These are phyloP conservation scores for Dendrophyllia cribrosa DNA, from an alignment of 64 coral and sea anemone genomes.

Conservation along the genomic window DNA sequence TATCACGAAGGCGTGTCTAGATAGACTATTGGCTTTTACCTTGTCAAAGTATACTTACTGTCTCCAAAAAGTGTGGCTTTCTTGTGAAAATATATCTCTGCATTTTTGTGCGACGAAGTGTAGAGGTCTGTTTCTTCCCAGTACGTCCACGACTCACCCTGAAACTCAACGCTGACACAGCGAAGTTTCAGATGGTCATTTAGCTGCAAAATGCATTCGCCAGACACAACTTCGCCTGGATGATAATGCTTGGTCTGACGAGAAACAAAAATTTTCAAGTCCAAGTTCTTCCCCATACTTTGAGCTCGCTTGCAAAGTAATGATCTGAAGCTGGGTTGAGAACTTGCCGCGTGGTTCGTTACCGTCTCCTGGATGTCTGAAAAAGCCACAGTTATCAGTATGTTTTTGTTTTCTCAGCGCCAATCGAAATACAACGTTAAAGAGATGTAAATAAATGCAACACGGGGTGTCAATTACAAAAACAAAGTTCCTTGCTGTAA, in stretches of 20 bases:
- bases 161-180: slow-evolving; percentile 79
- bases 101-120: slow-evolving; percentile 84
- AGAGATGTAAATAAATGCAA: background rate
- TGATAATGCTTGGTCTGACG: slow-evolving; percentile 79
- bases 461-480: background rate
- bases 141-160: slow-evolving; percentile 81
- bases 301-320: no score
- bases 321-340: background rate
- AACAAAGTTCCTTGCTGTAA: background rate
- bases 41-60: slow-evolving; percentile 57
- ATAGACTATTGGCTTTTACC: no score
- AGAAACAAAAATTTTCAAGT: slow-evolving; percentile 62
- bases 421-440: background rate
- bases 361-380: background rate
- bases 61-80: slow-evolving; percentile 76
- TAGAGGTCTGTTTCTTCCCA: slow-evolving; percentile 88
- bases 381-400: background rate
- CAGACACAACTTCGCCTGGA: slow-evolving; percentile 81
- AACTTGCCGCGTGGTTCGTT: background rate
- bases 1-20: no score
- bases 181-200: slow-evolving; percentile 86
- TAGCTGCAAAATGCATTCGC: slow-evolving; percentile 71
- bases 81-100: slow-evolving; percentile 93
- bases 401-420: background rate
- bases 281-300: slow-evolving; percentile 74